Conservation (phyloP, 2,888 invertebrate species). For the Cecidostiba fungosa region DNA sequence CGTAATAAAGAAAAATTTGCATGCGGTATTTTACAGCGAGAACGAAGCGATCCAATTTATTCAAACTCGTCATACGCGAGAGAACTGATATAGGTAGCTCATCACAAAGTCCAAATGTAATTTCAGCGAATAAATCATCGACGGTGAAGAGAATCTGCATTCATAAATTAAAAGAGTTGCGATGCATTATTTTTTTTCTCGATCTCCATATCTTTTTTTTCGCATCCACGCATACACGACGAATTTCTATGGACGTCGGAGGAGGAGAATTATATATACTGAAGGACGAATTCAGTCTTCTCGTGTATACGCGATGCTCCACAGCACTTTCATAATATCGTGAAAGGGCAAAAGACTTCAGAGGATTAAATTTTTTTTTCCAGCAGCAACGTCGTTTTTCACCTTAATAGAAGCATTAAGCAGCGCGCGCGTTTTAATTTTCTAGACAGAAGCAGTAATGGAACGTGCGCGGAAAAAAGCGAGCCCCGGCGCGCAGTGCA, state of each 20-base stretch:
- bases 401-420: constrained; percentile 23
- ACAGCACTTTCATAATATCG: not conserved
- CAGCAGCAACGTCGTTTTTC: not conserved
- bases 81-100: constrained; percentile 14
- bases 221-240: not conserved
- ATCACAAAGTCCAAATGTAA: constrained; percentile 38
- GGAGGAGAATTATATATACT: not conserved
- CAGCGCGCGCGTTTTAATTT: constrained; percentile 13
- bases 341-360: not conserved
- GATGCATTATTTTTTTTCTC: constrained; percentile 46
- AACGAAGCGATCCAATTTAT: constrained; percentile 21
- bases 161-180: constrained; percentile 59
- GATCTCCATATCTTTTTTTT: not conserved
- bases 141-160: constrained; percentile 42
- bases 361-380: not conserved
- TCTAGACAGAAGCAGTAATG: not conserved
- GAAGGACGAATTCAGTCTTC: not conserved
- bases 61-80: not conserved
- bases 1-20: constrained; percentile 31
- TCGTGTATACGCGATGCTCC: not conserved
- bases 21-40: constrained; percentile 7
- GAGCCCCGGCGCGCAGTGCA: not conserved
- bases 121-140: constrained; percentile 47
- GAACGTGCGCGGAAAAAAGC: not conserved
- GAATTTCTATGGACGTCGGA: not conserved